A percentile compares a stretch with the other conserved stretches of the same genome.
phyloP scores from a whole-genome alignment of 1,140 invertebrate species.

The Drosophila littoralis region DNA sequence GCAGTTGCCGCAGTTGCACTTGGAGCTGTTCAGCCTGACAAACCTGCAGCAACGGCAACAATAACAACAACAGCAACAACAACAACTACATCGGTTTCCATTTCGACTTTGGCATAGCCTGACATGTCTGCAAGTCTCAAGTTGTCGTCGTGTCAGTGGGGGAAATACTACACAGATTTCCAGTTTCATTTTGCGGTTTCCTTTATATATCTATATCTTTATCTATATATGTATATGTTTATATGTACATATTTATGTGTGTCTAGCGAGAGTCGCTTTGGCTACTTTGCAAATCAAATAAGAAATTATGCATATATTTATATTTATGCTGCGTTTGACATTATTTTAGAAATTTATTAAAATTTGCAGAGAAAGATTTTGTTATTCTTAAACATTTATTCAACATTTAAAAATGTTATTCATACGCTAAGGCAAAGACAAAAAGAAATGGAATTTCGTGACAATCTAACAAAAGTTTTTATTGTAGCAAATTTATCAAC shows the following conservation, averaged over 20 bases:
- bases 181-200: slow-evolving; percentile 36
- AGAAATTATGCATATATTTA: slow-evolving; percentile 1
- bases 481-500: too few relatives aligned
- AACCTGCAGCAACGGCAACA: slow-evolving; percentile 54
- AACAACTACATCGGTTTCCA: slow-evolving; percentile 40
- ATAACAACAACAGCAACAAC: slow-evolving; percentile 11
- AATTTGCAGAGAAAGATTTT: neutral
- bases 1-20: slow-evolving; percentile 39
- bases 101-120: slow-evolving; percentile 50
- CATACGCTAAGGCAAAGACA: too few relatives aligned
- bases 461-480: too few relatives aligned
- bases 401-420: too few relatives aligned
- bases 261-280: slow-evolving; percentile 22
- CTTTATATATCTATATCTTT: neutral
- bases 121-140: slow-evolving; percentile 71
- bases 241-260: neutral
- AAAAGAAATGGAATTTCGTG: too few relatives aligned
- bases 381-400: neutral
- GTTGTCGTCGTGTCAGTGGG: slow-evolving; percentile 50
- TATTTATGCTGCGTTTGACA: neutral
- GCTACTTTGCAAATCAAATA: neutral
- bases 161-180: slow-evolving; percentile 34
- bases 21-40: slow-evolving; percentile 50
- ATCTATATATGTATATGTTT: neutral
- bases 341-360: neutral